Percentiles rank a stretch among this genome's conserved stretches.
These are phyloP conservation scores for Callospermophilus lateralis DNA, from an alignment of 2,113 vertebrate species.

Conservation along the genomic window DNA sequence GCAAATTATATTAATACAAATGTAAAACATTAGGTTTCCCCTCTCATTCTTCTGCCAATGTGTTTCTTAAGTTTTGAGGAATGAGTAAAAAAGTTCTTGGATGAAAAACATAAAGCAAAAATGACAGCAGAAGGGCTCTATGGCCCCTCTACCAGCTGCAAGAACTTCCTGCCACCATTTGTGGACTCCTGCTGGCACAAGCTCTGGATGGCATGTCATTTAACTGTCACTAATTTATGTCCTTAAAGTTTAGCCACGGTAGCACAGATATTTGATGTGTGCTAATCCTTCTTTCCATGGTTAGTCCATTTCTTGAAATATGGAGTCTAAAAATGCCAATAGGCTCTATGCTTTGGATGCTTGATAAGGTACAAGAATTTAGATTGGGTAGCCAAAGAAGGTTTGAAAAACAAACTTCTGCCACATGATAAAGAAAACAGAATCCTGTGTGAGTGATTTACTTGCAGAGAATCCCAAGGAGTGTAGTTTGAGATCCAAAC, in stretches of 20 bases:
- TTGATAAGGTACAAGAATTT: neutral
- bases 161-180: no score
- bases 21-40: neutral
- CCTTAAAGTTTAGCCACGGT: neutral
- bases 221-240: neutral
- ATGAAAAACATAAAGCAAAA: neutral
- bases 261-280: neutral
- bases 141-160: neutral
- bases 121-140: neutral
- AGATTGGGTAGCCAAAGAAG: neutral
- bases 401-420: constrained; percentile 25
- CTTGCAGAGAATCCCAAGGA: neutral
- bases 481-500: constrained; percentile 5
- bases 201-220: neutral
- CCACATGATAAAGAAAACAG: neutral
- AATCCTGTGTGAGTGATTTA: neutral
- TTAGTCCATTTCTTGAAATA: constrained; percentile 22
- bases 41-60: neutral
- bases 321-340: constrained; percentile 34
- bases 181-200: neutral
- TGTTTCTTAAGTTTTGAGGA: neutral
- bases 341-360: neutral
- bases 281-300: constrained; percentile 12
- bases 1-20: neutral
- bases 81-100: neutral